Percentiles rank a stretch among this genome's conserved stretches.
Evolutionary conservation across 2,888 invertebrate species (phyloP).

Genomic region (Abrostola tripartita): DNA sequence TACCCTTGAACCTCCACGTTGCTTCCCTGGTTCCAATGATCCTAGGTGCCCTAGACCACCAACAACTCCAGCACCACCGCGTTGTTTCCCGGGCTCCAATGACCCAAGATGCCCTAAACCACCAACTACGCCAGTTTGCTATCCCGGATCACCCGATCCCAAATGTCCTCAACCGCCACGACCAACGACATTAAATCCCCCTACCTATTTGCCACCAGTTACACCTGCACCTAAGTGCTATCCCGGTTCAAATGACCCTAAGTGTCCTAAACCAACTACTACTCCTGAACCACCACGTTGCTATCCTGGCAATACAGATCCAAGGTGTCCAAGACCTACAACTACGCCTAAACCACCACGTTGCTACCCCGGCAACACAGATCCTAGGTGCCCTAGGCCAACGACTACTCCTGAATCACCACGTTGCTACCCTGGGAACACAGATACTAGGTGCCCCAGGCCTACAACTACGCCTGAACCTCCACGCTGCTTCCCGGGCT

Average conservation of each 20-base stretch:
- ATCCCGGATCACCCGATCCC: slow-evolving; percentile 68
- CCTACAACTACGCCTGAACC: slow-evolving; percentile 45
- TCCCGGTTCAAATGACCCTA: slow-evolving; percentile 74
- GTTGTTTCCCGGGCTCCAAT: slow-evolving; percentile 31
- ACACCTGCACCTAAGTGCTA: slow-evolving; percentile 62
- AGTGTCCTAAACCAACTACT: slow-evolving; percentile 65
- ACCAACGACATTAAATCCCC: slow-evolving; percentile 59
- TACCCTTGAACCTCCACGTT: slow-evolving; percentile 2
- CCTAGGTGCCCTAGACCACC: slow-evolving; percentile 47
- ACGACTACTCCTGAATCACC: slow-evolving; percentile 45
- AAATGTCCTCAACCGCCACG: slow-evolving; percentile 67
- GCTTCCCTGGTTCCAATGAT: neutral
- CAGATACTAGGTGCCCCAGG: slow-evolving; percentile 48
- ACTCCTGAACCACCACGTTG: slow-evolving; percentile 38
- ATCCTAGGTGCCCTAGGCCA: slow-evolving; percentile 45
- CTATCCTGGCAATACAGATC: slow-evolving; percentile 63
- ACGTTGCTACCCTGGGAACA: slow-evolving; percentile 66
- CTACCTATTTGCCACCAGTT: slow-evolving; percentile 59
- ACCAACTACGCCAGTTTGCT: slow-evolving; percentile 56
- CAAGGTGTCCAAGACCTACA: slow-evolving; percentile 66
- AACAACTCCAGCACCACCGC: slow-evolving; percentile 18
- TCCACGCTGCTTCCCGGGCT: slow-evolving; percentile 65
- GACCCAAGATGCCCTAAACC: slow-evolving; percentile 59
- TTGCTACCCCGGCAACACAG: slow-evolving; percentile 62
- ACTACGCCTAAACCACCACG: slow-evolving; percentile 39